Base-by-base conservation (phyloP, 2,797 vertebrate species). In the Sphaeramia orbicularis region DNA sequence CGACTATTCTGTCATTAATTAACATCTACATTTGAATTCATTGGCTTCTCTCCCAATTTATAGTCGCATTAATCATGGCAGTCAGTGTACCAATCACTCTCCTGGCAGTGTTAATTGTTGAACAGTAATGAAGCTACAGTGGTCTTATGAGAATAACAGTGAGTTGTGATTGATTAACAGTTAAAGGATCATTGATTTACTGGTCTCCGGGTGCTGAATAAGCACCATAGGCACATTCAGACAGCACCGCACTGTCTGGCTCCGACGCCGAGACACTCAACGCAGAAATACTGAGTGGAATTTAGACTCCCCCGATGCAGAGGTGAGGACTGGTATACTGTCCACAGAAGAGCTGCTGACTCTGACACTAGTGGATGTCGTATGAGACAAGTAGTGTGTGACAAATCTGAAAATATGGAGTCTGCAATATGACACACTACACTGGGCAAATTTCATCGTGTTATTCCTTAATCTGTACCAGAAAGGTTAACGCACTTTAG, bases 101-200 rank as follows among this genome's bases (percentile, higher is more conserved):
- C 69, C 69, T 83, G 74, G 74, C 84, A 77, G 74, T 71, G 83
- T 87, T 89, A 87, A 92, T 86, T 89, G 86, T 85, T 79, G 73
- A 86, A 54, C 76, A 64, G 74, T 90, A 87, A 90, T 88, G 86
- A 87, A 89, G 84, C 86, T 72, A 71, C 71, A 68, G 72, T 62
- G 77, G 76, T 84, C 84, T 86, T 84, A 52, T 85, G 87, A 90
- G 89, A 86, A 74, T 83, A 82, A 72, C 78, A 63, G 62, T 61
- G 74, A 83, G 71, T 73, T 72, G 73, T 91, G 86, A 92, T 90
- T 92, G 88, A 92, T 90, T 91, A 88, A 85, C 81, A 81, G 85
- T 86, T 89, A 75, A 83, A 82, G 82, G 78, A 75, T 81, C 74
- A 89, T 89, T 86, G 87, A 92, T 91, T 86, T 76, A 66, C 74